Percentiles rank a stretch among this genome's conserved stretches.
These are phyloP conservation scores for Mercenaria mercenaria DNA, from an alignment of 1,140 invertebrate species.

Conservation along the genomic window DNA sequence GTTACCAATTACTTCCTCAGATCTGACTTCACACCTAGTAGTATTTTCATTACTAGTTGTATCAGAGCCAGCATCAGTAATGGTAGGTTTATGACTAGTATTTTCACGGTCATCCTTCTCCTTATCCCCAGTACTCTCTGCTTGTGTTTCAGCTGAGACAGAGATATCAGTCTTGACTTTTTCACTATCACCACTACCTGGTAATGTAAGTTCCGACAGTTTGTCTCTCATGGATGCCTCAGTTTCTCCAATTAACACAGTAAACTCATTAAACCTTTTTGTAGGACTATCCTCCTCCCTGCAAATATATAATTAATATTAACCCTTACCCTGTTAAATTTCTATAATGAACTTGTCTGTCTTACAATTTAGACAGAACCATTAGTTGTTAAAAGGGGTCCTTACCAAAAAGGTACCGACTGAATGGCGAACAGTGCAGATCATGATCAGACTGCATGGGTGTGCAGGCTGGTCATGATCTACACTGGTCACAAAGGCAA, in stretches of 20 bases:
- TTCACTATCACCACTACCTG: not conserved
- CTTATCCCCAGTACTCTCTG: not conserved
- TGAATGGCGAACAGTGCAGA: too few relatives aligned
- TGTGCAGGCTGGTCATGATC: too few relatives aligned
- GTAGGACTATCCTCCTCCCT: slow-evolving; percentile 27
- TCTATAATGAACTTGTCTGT: too few relatives aligned
- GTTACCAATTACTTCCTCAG: too few relatives aligned
- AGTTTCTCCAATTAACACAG: slow-evolving; percentile 10
- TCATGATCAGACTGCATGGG: too few relatives aligned
- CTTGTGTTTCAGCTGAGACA: not conserved
- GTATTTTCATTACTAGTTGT: too few relatives aligned
- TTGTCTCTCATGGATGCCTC: slow-evolving; percentile 50
- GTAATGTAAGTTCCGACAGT: slow-evolving; percentile 43
- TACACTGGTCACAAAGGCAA: too few relatives aligned
- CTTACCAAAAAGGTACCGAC: too few relatives aligned
- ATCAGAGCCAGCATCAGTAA: not conserved
- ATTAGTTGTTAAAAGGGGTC: too few relatives aligned
- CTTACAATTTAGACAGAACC: too few relatives aligned
- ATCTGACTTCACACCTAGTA: too few relatives aligned
- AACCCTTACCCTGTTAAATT: too few relatives aligned
- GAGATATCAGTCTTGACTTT: not conserved
- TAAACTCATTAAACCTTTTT: slow-evolving; percentile 6
- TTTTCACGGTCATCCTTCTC: not conserved
- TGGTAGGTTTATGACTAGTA: not conserved
- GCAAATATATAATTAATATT: slow-evolving; percentile 20